Evolutionary conservation across 2,888 invertebrate species (phyloP).

Genomic region (Euplexia lucipara): DNA sequence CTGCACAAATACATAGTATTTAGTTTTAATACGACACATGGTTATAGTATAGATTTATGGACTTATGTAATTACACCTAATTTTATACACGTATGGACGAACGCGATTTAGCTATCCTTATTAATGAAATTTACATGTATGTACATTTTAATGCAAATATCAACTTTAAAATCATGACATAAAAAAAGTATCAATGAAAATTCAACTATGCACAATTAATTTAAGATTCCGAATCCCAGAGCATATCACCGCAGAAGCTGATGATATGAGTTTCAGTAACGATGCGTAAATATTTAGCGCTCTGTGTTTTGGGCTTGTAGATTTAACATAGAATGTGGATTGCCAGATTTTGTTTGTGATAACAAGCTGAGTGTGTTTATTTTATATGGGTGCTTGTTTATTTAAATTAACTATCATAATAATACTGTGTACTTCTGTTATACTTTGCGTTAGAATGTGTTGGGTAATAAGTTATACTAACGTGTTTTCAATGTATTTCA

Average conservation of each 20-base stretch:
- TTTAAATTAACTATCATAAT: conserved; percentile 19
- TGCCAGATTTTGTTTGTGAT: conserved; percentile 15
- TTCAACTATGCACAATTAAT: background rate
- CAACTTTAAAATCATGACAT: conserved; percentile 5
- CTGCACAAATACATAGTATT: too few relatives aligned
- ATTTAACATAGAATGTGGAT: conserved; percentile 20
- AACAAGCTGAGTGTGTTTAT: conserved; percentile 17
- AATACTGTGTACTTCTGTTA: background rate
- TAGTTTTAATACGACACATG: too few relatives aligned
- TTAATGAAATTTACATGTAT: conserved; percentile 31
- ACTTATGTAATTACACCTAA: too few relatives aligned
- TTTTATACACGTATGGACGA: conserved; percentile 14
- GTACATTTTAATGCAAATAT: background rate
- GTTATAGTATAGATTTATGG: too few relatives aligned
- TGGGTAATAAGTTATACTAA: background rate
- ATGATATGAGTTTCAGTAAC: conserved; percentile 29
- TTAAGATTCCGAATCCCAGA: conserved; percentile 27
- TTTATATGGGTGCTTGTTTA: background rate
- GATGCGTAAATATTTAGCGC: conserved; percentile 36
- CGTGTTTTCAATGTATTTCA: background rate
- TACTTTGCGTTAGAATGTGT: background rate
- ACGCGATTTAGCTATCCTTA: conserved; percentile 13
- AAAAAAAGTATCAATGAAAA: conserved; percentile 1
- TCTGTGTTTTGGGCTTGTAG: conserved; percentile 22
- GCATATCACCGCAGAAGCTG: background rate